A percentile compares a stretch with the other conserved stretches of the same genome.
Conservation (phyloP, 2,888 invertebrate species). For the Himalopsyche tibetana region DNA sequence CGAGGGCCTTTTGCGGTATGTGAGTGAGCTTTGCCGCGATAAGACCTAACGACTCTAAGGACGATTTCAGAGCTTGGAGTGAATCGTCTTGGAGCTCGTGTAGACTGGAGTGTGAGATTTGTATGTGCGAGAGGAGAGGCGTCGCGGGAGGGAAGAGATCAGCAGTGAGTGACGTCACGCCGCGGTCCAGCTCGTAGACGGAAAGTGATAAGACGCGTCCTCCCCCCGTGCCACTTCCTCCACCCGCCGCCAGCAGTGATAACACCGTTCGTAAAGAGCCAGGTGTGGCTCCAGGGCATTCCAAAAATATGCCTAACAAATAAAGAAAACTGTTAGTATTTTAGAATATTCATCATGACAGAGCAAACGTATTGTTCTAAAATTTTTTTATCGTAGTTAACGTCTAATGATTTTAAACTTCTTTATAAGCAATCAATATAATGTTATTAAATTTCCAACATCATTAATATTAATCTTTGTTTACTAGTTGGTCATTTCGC, state of each 20-base stretch:
- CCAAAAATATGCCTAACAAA: constrained; percentile 85
- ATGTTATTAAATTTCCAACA: no score
- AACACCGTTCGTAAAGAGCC: constrained; percentile 85
- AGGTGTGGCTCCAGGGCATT: constrained; percentile 90
- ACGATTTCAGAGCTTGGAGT: constrained; percentile 82
- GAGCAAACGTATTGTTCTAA: no score
- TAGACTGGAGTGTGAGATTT: constrained; percentile 86
- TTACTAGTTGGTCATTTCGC: no score
- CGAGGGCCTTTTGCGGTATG: constrained; percentile 87
- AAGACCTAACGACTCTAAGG: constrained; percentile 87
- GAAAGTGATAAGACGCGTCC: constrained; percentile 88
- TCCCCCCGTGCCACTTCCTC: constrained; percentile 79
- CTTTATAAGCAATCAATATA: no score
- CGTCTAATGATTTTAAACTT: no score
- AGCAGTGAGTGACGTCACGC: constrained; percentile 84
- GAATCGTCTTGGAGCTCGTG: constrained; percentile 84
- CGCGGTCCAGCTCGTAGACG: constrained; percentile 91
- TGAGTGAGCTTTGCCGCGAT: constrained; percentile 85
- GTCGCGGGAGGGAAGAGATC: constrained; percentile 84
- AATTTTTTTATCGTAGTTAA: no score
- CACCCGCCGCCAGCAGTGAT: constrained; percentile 80
- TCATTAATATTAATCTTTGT: no score
- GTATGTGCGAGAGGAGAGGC: constrained; percentile 84
- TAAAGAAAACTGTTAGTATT: neutral
- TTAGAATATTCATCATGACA: no score